Evolutionary conservation across 2,797 vertebrate genomes (phyloP).

Genomic region (Vipera latastei): DNA sequence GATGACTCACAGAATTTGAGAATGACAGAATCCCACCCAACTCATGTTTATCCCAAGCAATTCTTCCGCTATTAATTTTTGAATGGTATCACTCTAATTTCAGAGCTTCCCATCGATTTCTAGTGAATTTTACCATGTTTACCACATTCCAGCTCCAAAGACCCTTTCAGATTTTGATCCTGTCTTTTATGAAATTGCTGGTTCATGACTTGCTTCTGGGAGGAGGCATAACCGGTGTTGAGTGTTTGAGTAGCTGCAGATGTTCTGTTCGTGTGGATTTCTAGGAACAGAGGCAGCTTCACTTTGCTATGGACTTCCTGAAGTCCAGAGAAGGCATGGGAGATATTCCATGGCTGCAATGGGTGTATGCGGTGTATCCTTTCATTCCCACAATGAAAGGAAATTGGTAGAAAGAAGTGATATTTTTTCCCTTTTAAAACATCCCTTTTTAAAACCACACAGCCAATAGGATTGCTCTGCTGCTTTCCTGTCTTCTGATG

Average conservation of each 20-base stretch:
- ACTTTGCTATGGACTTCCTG: not conserved
- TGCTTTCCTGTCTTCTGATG: not conserved
- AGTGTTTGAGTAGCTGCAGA: not conserved
- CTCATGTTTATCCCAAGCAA: not conserved
- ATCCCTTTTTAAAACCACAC: not conserved
- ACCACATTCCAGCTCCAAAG: not conserved
- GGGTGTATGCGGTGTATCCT: not conserved
- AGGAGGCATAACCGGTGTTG: not conserved
- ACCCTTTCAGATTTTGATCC: not conserved
- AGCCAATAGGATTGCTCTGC: not conserved
- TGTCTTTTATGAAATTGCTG: not conserved
- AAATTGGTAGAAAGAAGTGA: not conserved
- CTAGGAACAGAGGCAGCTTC: not conserved
- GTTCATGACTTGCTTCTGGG: not conserved
- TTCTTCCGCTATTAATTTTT: not conserved
- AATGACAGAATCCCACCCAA: not conserved
- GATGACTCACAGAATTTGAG: not conserved
- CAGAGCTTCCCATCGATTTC: not conserved
- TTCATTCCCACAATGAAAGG: not conserved
- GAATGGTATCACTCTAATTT: not conserved
- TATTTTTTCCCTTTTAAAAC: not conserved
- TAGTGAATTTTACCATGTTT: not conserved
- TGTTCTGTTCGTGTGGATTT: not conserved
- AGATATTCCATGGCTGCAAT: not conserved
- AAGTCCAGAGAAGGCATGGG: not conserved